Conservation (phyloP, 37 sponge, comb jelly and placozoan genomes). For the Hormiphora californensis region DNA sequence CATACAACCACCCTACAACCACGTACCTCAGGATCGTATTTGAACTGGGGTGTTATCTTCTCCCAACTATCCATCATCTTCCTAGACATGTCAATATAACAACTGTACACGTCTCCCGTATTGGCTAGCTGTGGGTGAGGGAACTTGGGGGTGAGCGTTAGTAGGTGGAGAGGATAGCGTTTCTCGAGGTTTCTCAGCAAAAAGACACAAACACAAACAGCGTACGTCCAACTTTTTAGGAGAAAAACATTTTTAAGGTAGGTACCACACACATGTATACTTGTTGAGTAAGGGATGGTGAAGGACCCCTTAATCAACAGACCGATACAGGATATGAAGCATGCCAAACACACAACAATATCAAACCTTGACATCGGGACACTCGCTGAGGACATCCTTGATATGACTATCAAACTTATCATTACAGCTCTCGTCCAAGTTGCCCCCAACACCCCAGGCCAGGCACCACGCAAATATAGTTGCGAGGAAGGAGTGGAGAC, state of each 20-base stretch:
- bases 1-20: background rate
- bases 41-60: constrained; percentile 77
- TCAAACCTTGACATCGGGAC: constrained; percentile 76
- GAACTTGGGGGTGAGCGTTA: constrained; percentile 36
- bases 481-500: constrained; percentile 81
- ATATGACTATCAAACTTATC: constrained; percentile 83
- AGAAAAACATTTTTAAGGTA: no score
- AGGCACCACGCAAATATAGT: constrained; percentile 86
- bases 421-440: constrained; percentile 78
- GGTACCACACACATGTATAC: no score
- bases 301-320: no score
- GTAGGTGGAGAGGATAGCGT: no score
- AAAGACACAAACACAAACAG: no score
- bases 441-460: constrained; percentile 88
- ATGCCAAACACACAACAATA: background rate
- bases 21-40: constrained; percentile 71
- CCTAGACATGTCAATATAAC: constrained; percentile 79
- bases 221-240: no score
- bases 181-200: no score
- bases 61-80: constrained; percentile 82
- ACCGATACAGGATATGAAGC: no score
- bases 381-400: constrained; percentile 80
- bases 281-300: no score
- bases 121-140: constrained; percentile 69
- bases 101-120: constrained; percentile 84